Conservation (phyloP, 2,888 invertebrate genomes). For the Automeris io region DNA sequence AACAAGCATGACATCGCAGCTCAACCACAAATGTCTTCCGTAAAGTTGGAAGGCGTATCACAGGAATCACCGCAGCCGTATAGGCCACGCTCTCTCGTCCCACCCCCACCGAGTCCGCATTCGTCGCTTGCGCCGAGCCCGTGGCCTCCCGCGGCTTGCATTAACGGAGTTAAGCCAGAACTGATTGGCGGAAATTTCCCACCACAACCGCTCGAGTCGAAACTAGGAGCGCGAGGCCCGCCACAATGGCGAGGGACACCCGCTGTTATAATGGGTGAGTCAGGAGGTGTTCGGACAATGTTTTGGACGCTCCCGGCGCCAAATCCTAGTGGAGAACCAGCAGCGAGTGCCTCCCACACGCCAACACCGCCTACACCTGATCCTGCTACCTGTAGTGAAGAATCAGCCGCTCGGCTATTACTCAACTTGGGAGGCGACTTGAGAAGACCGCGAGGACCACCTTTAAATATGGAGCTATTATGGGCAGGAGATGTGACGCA, state of each 20-base stretch:
- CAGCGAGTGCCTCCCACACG: slow-evolving; percentile 71
- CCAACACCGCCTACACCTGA: slow-evolving; percentile 76
- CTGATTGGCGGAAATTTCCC: slow-evolving; percentile 81
- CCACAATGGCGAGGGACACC: slow-evolving; percentile 82
- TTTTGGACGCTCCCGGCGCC: slow-evolving; percentile 80
- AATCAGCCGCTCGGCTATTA: slow-evolving; percentile 82
- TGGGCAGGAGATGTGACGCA: slow-evolving; percentile 94
- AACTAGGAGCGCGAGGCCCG: slow-evolving; percentile 53
- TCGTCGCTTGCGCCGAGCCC: slow-evolving; percentile 52
- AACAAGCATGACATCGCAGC: slow-evolving; percentile 47
- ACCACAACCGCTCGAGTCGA: slow-evolving; percentile 60
- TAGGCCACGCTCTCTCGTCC: slow-evolving; percentile 54
- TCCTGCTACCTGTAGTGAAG: slow-evolving; percentile 72
- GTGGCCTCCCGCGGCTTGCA: slow-evolving; percentile 80
- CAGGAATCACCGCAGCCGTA: slow-evolving; percentile 51
- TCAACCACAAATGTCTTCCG: slow-evolving; percentile 58
- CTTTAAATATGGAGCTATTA: slow-evolving; percentile 92
- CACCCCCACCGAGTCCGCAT: slow-evolving; percentile 64
- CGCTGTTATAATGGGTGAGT: slow-evolving; percentile 95
- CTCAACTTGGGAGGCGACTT: slow-evolving; percentile 86
- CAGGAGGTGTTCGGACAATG: slow-evolving; percentile 88
- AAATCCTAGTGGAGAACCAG: slow-evolving; percentile 68
- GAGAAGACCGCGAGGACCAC: slow-evolving; percentile 78
- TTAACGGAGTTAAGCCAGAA: slow-evolving; percentile 90
- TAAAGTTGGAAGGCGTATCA: slow-evolving; percentile 57